Percentiles rank a stretch among this genome's conserved stretches.
These are phyloP conservation scores for Cinara cedri DNA, from an alignment of 2,888 invertebrate species.

Conservation along the genomic window DNA sequence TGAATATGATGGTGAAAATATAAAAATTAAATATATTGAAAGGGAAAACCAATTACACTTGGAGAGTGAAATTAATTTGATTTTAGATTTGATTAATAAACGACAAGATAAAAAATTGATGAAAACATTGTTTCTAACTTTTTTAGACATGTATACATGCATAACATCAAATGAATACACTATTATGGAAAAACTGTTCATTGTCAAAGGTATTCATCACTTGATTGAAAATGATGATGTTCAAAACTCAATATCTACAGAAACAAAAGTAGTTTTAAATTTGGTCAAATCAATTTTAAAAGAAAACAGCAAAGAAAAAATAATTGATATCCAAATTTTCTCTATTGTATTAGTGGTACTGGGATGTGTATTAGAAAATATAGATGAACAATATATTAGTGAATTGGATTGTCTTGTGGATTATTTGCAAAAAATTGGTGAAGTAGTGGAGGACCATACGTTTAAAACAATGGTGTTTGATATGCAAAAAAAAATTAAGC, in stretches of 20 bases:
- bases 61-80: conserved; percentile 8
- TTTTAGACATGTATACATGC: conserved; percentile 27
- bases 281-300: conserved; percentile 63
- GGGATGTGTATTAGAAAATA: conserved; percentile 2
- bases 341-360: conserved; percentile 20
- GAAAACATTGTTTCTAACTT: conserved; percentile 20
- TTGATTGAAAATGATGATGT: conserved; percentile 62
- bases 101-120: not conserved
- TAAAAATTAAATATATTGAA: not conserved
- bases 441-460: not conserved
- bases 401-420: not conserved
- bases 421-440: conserved; percentile 11
- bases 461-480: conserved; percentile 7
- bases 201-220: conserved; percentile 62
- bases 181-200: conserved; percentile 62
- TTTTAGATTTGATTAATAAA: conserved; percentile 24
- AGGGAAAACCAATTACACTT: conserved; percentile 26
- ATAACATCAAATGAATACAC: conserved; percentile 61
- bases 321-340: not conserved
- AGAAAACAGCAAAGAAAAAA: conserved; percentile 35
- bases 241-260: conserved; percentile 62
- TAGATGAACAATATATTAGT: not conserved
- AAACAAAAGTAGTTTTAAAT: conserved; percentile 62
- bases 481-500: not conserved
- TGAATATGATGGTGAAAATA: not conserved